phyloP scores from a whole-genome alignment of 1,140 invertebrate genomes.

The Eumaeus atala region DNA sequence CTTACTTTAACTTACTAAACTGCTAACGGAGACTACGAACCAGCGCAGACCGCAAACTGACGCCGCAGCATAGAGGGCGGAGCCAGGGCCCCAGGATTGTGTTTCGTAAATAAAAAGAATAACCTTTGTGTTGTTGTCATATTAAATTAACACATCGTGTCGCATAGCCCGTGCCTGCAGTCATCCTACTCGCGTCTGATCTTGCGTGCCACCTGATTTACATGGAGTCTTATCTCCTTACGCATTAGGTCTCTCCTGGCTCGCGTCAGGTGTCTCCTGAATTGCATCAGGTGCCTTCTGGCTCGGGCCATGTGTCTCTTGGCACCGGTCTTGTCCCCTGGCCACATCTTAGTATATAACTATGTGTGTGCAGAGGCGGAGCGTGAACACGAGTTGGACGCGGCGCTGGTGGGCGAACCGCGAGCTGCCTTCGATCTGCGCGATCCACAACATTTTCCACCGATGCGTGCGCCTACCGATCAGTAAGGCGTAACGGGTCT shows the following conservation, averaged over 20 bases:
- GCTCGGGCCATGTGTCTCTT: background rate
- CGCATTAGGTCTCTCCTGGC: background rate
- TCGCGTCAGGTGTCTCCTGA: too few species aligned
- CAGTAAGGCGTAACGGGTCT: background rate
- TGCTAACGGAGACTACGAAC: too few species aligned
- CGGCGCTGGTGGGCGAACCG: conserved; percentile 78
- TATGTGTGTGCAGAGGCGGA: conserved; percentile 81
- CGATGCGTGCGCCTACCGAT: conserved; percentile 71
- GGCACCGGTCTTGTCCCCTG: background rate
- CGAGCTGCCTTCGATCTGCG: conserved; percentile 82
- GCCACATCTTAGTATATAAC: background rate
- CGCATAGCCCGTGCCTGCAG: too few species aligned
- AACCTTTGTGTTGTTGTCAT: too few species aligned
- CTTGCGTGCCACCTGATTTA: too few species aligned
- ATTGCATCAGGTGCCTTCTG: background rate
- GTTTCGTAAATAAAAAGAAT: too few species aligned
- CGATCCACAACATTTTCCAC: conserved; percentile 89
- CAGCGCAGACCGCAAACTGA: too few species aligned
- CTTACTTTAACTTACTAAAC: too few species aligned
- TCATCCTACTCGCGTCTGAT: too few species aligned
- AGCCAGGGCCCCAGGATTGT: too few species aligned
- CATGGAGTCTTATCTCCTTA: background rate
- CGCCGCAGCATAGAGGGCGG: too few species aligned
- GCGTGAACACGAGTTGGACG: conserved; percentile 83
- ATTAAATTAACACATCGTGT: too few species aligned